Percentiles rank a stretch among this genome's conserved stretches.
phyloP scores from a whole-genome alignment of 2,113 vertebrate species.

The Oenanthe melanoleuca region DNA sequence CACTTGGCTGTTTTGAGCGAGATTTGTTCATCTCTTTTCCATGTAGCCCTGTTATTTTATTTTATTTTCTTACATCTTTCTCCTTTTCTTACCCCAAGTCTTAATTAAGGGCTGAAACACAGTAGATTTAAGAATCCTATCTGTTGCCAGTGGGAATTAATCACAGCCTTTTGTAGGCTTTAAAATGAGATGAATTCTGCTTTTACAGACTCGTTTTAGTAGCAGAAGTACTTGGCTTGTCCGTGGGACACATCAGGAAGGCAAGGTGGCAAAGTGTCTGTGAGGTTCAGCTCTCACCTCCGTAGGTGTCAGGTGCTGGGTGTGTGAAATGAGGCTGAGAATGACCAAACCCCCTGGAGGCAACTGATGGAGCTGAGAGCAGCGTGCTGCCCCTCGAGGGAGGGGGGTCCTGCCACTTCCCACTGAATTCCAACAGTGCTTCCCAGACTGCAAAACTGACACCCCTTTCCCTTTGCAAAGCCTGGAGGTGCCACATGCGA shows the following conservation, averaged over 20 bases:
- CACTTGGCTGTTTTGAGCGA: neutral
- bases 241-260: neutral
- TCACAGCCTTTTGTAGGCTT: neutral
- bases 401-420: neutral
- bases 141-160: neutral
- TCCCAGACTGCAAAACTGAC: neutral
- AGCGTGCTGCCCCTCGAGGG: neutral
- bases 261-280: neutral
- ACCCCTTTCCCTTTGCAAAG: neutral
- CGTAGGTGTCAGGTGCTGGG: accelerated
- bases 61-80: neutral
- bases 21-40: neutral
- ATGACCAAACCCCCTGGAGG: neutral
- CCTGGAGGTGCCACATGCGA: accelerated
- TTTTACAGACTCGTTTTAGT: neutral
- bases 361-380: neutral
- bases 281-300: neutral
- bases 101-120: neutral
- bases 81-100: neutral
- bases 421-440: neutral
- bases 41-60: neutral
- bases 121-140: neutral
- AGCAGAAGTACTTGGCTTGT: neutral
- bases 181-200: neutral
- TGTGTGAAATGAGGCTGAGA: neutral